These are phyloP conservation scores for Lepidochrysops patricia DNA, from an alignment of 2,888 invertebrate species.

Conservation along the genomic window DNA sequence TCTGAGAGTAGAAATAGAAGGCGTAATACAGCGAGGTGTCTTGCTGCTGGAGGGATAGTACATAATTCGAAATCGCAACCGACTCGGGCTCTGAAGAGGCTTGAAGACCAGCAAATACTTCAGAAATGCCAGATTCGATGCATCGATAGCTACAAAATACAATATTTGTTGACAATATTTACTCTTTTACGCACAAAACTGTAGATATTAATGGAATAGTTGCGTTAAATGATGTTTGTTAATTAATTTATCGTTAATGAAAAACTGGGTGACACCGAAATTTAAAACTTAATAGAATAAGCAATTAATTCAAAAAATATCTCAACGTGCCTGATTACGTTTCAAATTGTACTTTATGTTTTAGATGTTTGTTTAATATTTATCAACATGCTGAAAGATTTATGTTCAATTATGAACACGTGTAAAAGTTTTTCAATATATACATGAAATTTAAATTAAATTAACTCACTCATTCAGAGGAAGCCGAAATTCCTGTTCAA, in stretches of 20 bases:
- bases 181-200: too few relatives aligned
- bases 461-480: slow-evolving; percentile 49
- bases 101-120: slow-evolving; percentile 64
- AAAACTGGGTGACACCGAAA: neutral
- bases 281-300: neutral
- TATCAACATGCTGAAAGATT: neutral
- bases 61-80: slow-evolving; percentile 37
- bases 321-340: neutral
- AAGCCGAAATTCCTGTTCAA: slow-evolving; percentile 58
- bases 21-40: slow-evolving; percentile 59
- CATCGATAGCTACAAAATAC: slow-evolving; percentile 40
- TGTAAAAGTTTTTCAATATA: slow-evolving; percentile 7
- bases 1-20: slow-evolving; percentile 82
- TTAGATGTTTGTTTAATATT: neutral
- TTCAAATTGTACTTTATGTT: neutral
- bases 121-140: slow-evolving; percentile 47
- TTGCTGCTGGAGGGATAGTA: slow-evolving; percentile 32
- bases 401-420: neutral
- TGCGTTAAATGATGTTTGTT: neutral
- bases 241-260: neutral
- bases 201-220: neutral
- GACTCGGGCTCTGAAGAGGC: slow-evolving; percentile 76
- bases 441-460: neutral
- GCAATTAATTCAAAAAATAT: neutral
- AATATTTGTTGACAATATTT: too few relatives aligned